Evolutionary conservation across 2,888 invertebrate species (phyloP), one percentile per base, ranked within the genome.

Genomic region (Drosophila silvestris): DNA sequence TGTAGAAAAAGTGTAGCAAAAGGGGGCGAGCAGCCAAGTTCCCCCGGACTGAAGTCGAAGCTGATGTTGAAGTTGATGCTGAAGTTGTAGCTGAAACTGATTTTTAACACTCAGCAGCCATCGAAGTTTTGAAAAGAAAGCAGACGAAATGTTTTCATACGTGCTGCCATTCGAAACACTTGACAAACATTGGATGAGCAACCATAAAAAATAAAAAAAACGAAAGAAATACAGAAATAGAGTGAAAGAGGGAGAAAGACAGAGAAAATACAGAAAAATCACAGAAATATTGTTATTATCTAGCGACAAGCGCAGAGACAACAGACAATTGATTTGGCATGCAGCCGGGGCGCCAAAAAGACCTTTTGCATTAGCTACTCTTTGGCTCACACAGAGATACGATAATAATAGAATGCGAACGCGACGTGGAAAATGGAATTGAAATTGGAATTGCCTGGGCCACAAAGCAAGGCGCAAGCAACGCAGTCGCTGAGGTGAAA

Each of bases 281-380:
- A 73, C 51, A 70, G 66, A 76, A 73, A 83, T 83, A 81, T 80
- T 83, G 72, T 88, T 83, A 89, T 83, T 85, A 82, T 81, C 64
- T 68, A 70, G 61, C 64, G 63, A 53, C 39, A 70, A 65, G 67
- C 68, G 75, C 58, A 53, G 56, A 57, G 65, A 60, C 73, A 62
- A 53, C 76, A 89, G 70, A 88, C 90, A 85, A 90, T 85, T 85
- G 89, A 85, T 85, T 85, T 85, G 85, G 75, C 89, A 90, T 85
- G 85, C 85, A 85, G 85, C 60, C 71, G 52, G 77, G 70, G 73
- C 65, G 70, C 70, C 58, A 71, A 70, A 70, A 83, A 74, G 64
- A 86, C 85, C 88, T 89, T 87, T 79, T 71, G 81, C 88, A 70
- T 74, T 78, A 57, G 70, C 56, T 41, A 70, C 71, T 57, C 54